phyloP scores from a whole-genome alignment of 2,113 vertebrate species.

The Gobius niger region DNA sequence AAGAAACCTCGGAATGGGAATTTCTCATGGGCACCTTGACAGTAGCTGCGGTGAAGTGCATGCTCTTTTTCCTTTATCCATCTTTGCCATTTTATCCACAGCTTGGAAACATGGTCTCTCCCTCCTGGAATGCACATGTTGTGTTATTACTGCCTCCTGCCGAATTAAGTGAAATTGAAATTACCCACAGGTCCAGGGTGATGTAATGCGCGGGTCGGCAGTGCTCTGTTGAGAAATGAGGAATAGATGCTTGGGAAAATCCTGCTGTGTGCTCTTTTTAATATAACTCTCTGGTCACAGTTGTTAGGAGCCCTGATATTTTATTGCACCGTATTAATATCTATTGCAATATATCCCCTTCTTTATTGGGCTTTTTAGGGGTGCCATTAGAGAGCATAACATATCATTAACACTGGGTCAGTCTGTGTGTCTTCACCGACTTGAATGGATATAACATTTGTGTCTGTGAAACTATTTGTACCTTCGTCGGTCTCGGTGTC shows the following conservation, averaged over 20 bases:
- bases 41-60: constrained; percentile 27
- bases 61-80: constrained; percentile 11
- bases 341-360: constrained; percentile 37
- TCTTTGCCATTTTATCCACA: constrained; percentile 19
- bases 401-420: constrained; percentile 49
- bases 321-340: constrained; percentile 36
- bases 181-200: constrained; percentile 36
- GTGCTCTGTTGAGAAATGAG: constrained; percentile 28
- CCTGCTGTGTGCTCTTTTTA: constrained; percentile 13
- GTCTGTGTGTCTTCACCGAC: constrained; percentile 50
- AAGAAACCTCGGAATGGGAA: constrained; percentile 12
- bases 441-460: constrained; percentile 41
- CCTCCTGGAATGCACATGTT: constrained; percentile 14
- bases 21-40: constrained; percentile 39
- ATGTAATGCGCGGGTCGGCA: constrained; percentile 36
- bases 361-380: constrained; percentile 27
- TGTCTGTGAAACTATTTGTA: constrained; percentile 51
- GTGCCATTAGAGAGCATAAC: constrained; percentile 34
- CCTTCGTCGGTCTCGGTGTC: constrained; percentile 50
- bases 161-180: constrained; percentile 43
- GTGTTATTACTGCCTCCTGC: constrained; percentile 24
- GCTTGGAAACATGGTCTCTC: constrained; percentile 13
- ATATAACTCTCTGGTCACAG: constrained; percentile 20
- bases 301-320: constrained; percentile 33
- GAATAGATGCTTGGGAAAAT: constrained; percentile 32